A percentile compares a stretch with the other conserved stretches of the same genome.
These are phyloP conservation scores for Agrilus cyanescens DNA, from an alignment of 2,888 invertebrate genomes.

Conservation along the genomic window DNA sequence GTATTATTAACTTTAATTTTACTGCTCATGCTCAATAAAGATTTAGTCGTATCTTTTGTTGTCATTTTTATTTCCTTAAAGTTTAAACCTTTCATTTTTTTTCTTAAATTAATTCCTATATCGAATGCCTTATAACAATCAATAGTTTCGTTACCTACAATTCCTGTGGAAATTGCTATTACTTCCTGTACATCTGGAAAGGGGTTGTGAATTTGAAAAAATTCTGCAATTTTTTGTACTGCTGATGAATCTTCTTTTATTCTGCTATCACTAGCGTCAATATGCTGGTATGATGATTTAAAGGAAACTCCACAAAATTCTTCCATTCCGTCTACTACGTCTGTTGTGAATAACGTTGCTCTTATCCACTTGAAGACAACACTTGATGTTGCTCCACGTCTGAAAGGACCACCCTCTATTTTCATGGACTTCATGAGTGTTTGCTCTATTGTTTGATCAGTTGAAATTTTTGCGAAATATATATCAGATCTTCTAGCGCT, in stretches of 20 bases:
- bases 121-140: conserved; percentile 5
- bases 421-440: conserved; percentile 4
- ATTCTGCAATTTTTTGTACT: conserved; percentile 4
- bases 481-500: conserved; percentile 3
- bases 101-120: conserved; percentile 1
- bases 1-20: conserved; percentile 8
- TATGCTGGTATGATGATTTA: conserved; percentile 3
- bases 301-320: conserved; percentile 4
- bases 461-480: conserved; percentile 1
- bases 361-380: conserved; percentile 2
- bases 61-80: conserved; percentile 3
- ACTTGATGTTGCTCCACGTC: conserved; percentile 1
- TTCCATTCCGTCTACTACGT: conserved; percentile 5
- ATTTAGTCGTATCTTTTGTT: conserved; percentile 6
- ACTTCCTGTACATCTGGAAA: conserved; percentile 5
- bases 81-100: conserved; percentile 4
- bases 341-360: background rate
- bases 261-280: conserved; percentile 2
- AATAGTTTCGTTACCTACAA: conserved; percentile 6
- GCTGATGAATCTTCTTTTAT: background rate
- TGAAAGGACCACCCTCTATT: conserved; percentile 3
- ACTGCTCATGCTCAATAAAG: conserved; percentile 10
- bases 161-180: background rate
- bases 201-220: conserved; percentile 5
- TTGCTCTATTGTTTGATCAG: conserved; percentile 1